Conservation (phyloP, 2,888 invertebrate species). For the Lapara coniferarum region DNA sequence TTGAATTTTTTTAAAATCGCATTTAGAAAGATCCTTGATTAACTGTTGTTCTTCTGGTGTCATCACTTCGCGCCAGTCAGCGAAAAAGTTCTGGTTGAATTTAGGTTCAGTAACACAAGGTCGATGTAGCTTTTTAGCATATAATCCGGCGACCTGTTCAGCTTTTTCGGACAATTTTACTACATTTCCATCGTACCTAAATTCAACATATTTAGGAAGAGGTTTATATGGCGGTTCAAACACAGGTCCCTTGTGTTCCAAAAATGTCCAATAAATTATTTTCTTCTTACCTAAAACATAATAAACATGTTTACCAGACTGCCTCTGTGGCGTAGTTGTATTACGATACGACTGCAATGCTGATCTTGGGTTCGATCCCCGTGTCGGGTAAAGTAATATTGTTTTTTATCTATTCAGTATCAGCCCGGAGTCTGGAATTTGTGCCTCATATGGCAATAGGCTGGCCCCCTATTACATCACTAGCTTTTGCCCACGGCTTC, state of each 20-base stretch:
- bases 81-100: not conserved
- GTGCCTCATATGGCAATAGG: too few species aligned
- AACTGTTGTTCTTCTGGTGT: not conserved
- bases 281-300: not conserved
- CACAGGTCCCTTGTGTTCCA: slow-evolving; percentile 1
- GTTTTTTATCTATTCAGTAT: too few species aligned
- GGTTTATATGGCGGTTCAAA: not conserved
- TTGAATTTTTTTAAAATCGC: not conserved
- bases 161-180: not conserved
- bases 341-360: too few species aligned
- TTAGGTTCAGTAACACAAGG: not conserved
- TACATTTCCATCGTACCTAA: not conserved
- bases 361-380: too few species aligned
- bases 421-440: too few species aligned
- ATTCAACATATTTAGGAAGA: not conserved
- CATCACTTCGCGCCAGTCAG: not conserved
- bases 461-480: too few species aligned
- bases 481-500: too few species aligned
- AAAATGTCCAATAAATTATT: not conserved
- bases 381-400: too few species aligned
- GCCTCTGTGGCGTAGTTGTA: not conserved
- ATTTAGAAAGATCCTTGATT: not conserved
- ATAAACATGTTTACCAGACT: not conserved
- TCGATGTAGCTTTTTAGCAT: not conserved
- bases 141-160: not conserved